Evolutionary conservation across 2,113 vertebrate genomes (phyloP).

Genomic region (Empidonax alnorum): DNA sequence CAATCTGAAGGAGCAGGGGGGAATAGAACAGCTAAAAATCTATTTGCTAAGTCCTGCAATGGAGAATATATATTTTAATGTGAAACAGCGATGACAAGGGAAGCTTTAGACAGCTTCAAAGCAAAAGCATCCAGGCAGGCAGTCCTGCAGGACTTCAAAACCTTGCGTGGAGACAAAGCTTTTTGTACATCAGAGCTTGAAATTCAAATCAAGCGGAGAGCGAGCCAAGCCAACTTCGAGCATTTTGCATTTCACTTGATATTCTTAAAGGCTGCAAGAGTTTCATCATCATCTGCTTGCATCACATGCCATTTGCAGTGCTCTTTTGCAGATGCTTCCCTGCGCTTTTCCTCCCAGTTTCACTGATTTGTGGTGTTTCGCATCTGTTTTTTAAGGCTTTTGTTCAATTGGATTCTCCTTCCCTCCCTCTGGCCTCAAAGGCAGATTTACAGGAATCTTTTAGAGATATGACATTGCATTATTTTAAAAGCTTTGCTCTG

Average conservation of each 20-base stretch:
- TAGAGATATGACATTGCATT: slow-evolving; percentile 55
- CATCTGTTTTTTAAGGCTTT: slow-evolving; percentile 18
- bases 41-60: slow-evolving; percentile 12
- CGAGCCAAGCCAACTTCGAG: neutral
- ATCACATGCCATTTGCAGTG: neutral
- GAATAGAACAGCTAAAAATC: neutral
- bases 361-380: neutral
- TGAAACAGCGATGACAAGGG: neutral
- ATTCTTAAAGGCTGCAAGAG: neutral
- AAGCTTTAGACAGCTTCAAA: slow-evolving; percentile 43
- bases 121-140: slow-evolving; percentile 1
- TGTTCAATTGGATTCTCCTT: slow-evolving; percentile 51
- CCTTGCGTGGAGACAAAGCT: slow-evolving; percentile 8
- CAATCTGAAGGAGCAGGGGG: neutral
- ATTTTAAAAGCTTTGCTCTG: slow-evolving; percentile 66
- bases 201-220: slow-evolving; percentile 6
- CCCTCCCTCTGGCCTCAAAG: slow-evolving; percentile 3
- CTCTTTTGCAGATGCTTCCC: neutral
- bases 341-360: neutral
- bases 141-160: slow-evolving; percentile 46
- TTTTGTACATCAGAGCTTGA: slow-evolving; percentile 29
- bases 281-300: neutral
- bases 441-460: slow-evolving; percentile 67
- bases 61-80: slow-evolving; percentile 11
- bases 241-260: neutral